Conservation (phyloP, 2,113 vertebrate genomes). For the Strix uralensis region DNA sequence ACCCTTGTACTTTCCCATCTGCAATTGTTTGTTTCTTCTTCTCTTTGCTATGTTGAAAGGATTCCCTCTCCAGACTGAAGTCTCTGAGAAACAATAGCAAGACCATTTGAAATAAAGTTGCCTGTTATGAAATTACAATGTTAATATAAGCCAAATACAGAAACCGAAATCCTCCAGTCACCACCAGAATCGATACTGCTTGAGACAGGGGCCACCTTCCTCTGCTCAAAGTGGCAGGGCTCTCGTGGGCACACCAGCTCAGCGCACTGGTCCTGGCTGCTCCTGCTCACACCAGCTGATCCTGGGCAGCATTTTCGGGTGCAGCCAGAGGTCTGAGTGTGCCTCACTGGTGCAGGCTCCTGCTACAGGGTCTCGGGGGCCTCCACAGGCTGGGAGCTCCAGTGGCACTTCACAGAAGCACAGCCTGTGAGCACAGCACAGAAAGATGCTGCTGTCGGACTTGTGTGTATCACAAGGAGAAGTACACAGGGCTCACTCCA, state of each 20-base stretch:
- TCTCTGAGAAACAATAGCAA: neutral
- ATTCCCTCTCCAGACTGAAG: neutral
- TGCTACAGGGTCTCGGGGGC: neutral
- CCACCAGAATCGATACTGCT: neutral
- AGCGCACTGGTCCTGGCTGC: neutral
- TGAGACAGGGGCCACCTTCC: neutral
- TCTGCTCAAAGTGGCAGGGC: neutral
- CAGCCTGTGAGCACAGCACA: neutral
- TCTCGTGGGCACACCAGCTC: accelerated
- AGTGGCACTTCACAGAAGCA: neutral
- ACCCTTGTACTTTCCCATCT: neutral
- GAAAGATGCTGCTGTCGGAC: neutral
- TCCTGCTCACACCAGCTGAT: neutral
- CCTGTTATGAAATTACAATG: neutral
- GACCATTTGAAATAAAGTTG: neutral
- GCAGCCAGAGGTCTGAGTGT: neutral
- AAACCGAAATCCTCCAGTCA: neutral
- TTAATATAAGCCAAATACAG: neutral
- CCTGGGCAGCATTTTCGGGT: accelerated
- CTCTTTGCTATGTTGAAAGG: neutral
- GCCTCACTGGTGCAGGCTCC: neutral
- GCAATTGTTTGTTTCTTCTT: neutral
- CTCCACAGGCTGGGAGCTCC: neutral
- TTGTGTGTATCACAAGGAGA: neutral
- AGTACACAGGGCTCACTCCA: neutral